Conservation (phyloP, 2,888 invertebrate genomes). For the Ethmia dodecea region DNA sequence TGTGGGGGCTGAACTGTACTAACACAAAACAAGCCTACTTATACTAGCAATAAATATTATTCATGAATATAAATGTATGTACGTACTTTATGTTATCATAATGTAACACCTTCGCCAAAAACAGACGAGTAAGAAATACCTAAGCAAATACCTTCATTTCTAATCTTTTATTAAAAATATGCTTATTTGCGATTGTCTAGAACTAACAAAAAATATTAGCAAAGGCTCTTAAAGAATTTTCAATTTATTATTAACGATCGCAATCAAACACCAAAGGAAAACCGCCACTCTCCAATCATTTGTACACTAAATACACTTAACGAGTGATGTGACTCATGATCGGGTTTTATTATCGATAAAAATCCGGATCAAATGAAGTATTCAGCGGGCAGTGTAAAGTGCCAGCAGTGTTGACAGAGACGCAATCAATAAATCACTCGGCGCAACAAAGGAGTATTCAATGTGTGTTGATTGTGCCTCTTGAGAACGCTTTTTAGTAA, state of each 20-base stretch:
- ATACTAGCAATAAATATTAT: too few relatives aligned
- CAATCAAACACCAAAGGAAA: constrained; percentile 32
- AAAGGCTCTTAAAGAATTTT: constrained; percentile 14
- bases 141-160: too few relatives aligned
- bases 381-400: constrained; percentile 59
- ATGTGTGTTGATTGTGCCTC: constrained; percentile 76
- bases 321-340: constrained; percentile 69
- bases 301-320: constrained; percentile 70
- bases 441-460: constrained; percentile 67
- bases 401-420: constrained; percentile 74
- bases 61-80: too few relatives aligned
- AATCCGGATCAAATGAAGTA: constrained; percentile 77
- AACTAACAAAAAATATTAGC: constrained; percentile 5
- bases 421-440: constrained; percentile 77
- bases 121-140: too few relatives aligned
- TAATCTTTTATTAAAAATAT: too few relatives aligned
- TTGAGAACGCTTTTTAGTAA: constrained; percentile 67
- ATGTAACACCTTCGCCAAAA: too few relatives aligned
- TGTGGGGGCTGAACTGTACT: too few relatives aligned
- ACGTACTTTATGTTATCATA: too few relatives aligned
- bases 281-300: constrained; percentile 50
- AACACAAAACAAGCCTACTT: too few relatives aligned
- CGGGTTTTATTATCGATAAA: constrained; percentile 72
- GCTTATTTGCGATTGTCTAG: too few relatives aligned
- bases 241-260: constrained; percentile 24